Evolutionary conservation across 2,797 vertebrate genomes (phyloP).

Genomic region (Heteromormyrus szaboi): DNA sequence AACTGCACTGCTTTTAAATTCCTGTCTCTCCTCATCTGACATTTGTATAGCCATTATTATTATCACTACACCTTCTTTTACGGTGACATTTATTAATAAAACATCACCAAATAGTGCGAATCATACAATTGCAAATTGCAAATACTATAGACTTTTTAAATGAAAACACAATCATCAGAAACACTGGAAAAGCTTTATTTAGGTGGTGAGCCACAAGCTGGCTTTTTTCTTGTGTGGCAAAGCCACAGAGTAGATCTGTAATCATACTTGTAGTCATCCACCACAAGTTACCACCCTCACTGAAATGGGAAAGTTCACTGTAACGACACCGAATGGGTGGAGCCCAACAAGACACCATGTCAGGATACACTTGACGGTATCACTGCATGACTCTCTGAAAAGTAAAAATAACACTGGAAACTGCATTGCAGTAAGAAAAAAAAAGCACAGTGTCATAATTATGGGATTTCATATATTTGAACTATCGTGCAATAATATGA

Average conservation of each 20-base stretch:
- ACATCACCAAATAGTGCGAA: background rate
- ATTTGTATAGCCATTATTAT: background rate
- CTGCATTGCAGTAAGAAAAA: background rate
- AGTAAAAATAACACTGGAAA: background rate
- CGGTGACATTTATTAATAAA: background rate
- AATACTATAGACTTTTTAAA: background rate
- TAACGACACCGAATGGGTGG: background rate
- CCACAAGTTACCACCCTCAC: background rate
- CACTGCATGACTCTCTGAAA: background rate
- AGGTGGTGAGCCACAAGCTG: background rate
- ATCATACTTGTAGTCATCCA: background rate
- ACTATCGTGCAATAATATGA: background rate
- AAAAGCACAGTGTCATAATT: background rate
- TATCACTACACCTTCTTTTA: background rate
- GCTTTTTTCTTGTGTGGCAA: background rate
- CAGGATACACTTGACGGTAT: background rate
- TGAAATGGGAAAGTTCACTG: background rate
- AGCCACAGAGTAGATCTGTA: background rate
- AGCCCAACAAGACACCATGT: background rate
- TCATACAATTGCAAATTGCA: background rate
- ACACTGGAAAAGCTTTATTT: background rate
- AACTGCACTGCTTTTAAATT: background rate
- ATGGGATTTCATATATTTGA: background rate
- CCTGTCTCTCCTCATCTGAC: background rate
- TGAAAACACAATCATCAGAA: background rate